Evolutionary conservation across 2,888 invertebrate genomes (phyloP).

Genomic region (Parascotia fuliginaria): DNA sequence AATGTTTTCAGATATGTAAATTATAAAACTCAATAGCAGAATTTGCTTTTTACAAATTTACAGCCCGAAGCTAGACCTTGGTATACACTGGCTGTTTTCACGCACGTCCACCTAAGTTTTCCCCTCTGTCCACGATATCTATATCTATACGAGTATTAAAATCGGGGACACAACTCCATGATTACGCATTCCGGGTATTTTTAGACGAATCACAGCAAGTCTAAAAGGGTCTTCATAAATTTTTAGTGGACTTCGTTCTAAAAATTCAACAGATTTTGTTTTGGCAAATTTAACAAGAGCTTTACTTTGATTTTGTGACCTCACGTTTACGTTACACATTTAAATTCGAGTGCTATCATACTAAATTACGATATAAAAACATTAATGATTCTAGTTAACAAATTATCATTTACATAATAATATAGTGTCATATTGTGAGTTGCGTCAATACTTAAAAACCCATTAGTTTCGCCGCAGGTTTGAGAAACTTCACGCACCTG

Average conservation of each 20-base stretch:
- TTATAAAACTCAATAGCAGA: no score
- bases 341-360: no score
- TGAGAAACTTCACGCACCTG: constrained; percentile 27
- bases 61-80: no score
- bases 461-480: constrained; percentile 29
- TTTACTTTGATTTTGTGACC: neutral
- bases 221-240: constrained; percentile 30
- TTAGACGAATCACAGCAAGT: constrained; percentile 18
- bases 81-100: no score
- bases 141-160: constrained; percentile 8
- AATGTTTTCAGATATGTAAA: no score
- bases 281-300: neutral
- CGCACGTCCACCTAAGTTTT: neutral
- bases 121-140: neutral
- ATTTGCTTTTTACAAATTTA: no score
- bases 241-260: constrained; percentile 16
- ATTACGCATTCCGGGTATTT: constrained; percentile 30
- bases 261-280: neutral
- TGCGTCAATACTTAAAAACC: constrained; percentile 43
- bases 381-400: neutral
- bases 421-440: constrained; percentile 20
- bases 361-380: no score
- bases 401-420: no score
- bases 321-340: no score
- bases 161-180: constrained; percentile 12